Evolutionary conservation across 2,113 vertebrate genomes (phyloP), one percentile per base, ranked within the genome.

Genomic region (Hippocampus abdominalis): DNA sequence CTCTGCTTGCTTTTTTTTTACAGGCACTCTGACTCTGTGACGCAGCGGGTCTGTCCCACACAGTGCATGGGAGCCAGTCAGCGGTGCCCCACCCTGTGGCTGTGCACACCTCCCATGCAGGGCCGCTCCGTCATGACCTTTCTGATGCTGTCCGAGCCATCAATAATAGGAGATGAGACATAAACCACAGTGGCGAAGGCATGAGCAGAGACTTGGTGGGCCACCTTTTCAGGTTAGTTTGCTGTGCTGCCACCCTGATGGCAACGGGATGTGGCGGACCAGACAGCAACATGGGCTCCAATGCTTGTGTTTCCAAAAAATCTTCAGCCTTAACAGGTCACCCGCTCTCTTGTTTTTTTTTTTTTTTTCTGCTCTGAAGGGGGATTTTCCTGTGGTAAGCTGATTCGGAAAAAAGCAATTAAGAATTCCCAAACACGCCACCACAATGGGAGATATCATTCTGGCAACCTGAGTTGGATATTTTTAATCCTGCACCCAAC

Each of bases 321-420:
- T 84, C 71, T 76, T 74, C 80, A 74, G 71, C 86, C 87, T 91
- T 89, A 89, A 90, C 40, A 69, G 78, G 54, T 76, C 84, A 80
- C 85, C 83, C 83, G 83, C 84, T 81, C 65, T 73, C 75, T 70
- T 80, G 75, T 80, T 82, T 84, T 81, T 36, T 6, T 29, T 29
- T 29, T 81, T 83, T 81, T 81, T 72, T 75, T 83, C 76, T 9
- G 63, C 82, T 87, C 85, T 89, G 79, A 89, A 90, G 82, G 87
- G 86, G 87, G 87, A 90, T 88, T 92, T 92, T 92, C 87, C 89
- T 93, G 89, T 81, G 85, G 88, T 81, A 80, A 76, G 76, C 81
- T 78, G 86, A 88, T 85, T 91, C 78, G 86, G 88, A 91, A 92
- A 92, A 90, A 91, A 91, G 85, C 85, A 90, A 91, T 91, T 90